Evolutionary conservation across 1,140 invertebrate genomes (phyloP).

Genomic region (Radopholus similis): DNA sequence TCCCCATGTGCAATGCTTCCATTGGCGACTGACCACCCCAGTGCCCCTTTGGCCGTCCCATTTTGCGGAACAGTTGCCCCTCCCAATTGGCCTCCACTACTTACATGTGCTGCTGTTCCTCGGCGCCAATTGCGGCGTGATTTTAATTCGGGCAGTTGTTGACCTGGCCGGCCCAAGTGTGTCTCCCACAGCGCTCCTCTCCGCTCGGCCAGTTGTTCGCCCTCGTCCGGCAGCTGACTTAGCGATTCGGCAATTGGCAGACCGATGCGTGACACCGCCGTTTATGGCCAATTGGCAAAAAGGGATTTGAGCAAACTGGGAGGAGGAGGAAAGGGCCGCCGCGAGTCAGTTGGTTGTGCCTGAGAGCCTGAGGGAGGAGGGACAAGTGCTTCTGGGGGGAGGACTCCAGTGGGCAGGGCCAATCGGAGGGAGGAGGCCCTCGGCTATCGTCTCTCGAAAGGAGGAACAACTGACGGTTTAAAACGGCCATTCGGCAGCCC

Average conservation of each 20-base stretch:
- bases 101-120: no score
- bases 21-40: not conserved
- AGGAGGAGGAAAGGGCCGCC: not conserved
- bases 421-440: not conserved
- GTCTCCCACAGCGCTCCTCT: no score
- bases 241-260: not conserved
- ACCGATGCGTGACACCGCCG: not conserved
- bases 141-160: not conserved
- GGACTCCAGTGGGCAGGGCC: not conserved
- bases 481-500: not conserved
- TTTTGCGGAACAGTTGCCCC: no score
- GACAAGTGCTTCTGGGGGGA: not conserved
- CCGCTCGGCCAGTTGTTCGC: not conserved
- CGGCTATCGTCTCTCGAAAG: not conserved
- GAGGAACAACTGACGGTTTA: no score
- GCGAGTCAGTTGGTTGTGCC: not conserved
- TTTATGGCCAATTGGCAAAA: conserved; percentile 5
- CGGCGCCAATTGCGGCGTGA: conserved; percentile 1
- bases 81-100: no score
- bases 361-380: not conserved
- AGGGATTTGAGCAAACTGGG: not conserved
- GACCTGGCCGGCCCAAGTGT: no score
- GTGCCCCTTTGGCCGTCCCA: no score
- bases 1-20: no score
- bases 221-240: not conserved